Evolutionary conservation across 1,140 invertebrate species (phyloP).

Genomic region (Laupala kohalensis): DNA sequence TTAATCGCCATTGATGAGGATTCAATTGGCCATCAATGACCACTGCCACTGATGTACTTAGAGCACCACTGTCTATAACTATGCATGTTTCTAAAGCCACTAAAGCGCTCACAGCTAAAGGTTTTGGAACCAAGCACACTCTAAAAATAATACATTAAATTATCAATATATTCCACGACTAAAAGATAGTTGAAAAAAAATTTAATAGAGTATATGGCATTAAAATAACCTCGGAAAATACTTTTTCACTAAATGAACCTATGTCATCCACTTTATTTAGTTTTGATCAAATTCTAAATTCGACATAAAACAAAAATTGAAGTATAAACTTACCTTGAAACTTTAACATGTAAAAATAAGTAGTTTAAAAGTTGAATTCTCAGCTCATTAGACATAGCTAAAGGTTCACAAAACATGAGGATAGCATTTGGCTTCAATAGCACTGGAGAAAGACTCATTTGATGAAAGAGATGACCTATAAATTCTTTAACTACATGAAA

Average conservation of each 20-base stretch:
- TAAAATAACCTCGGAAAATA: too few species aligned
- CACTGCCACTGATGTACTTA: conserved; percentile 35
- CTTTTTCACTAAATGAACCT: too few species aligned
- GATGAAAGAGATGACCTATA: conserved; percentile 32
- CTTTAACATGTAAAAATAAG: conserved; percentile 34
- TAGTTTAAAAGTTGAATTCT: conserved; percentile 33
- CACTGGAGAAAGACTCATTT: conserved; percentile 29
- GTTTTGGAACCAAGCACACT: conserved; percentile 33
- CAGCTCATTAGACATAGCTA: conserved; percentile 29
- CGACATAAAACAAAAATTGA: not conserved
- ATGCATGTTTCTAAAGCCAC: conserved; percentile 34
- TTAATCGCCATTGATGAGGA: conserved; percentile 28
- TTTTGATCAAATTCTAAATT: too few species aligned
- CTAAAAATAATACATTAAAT: conserved; percentile 20
- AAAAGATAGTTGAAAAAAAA: not conserved
- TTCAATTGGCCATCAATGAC: conserved; percentile 34
- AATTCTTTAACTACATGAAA: conserved; percentile 32
- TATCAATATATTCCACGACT: not conserved
- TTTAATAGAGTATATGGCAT: not conserved
- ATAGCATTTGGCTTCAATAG: conserved; percentile 32
- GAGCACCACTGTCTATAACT: conserved; percentile 34
- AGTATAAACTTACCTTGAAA: conserved; percentile 26
- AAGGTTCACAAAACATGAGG: conserved; percentile 34
- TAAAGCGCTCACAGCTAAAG: conserved; percentile 32
- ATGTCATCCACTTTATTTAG: too few species aligned